Evolutionary conservation across 2,113 vertebrate species (phyloP).

Genomic region (Connochaetes taurinus): DNA sequence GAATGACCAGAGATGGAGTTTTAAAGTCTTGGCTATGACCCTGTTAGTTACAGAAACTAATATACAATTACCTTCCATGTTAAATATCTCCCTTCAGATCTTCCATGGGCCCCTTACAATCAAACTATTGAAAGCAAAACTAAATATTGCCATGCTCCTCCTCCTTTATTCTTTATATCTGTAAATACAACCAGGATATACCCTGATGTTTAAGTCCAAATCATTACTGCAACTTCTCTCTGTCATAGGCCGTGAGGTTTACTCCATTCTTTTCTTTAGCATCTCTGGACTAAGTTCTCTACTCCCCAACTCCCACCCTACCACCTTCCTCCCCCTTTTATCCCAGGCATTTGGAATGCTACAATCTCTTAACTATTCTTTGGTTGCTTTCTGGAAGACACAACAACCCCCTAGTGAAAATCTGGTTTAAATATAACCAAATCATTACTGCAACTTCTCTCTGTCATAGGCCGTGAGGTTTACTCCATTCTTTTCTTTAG

Average conservation of each 20-base stretch:
- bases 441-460: background rate
- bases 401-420: background rate
- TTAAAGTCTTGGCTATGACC: background rate
- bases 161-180: background rate
- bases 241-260: accelerated
- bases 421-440: background rate
- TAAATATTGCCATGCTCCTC: background rate
- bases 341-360: too few relatives aligned
- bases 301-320: background rate
- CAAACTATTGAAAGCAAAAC: background rate
- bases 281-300: background rate
- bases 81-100: background rate
- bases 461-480: accelerated
- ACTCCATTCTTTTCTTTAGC: background rate
- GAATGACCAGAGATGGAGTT: too few relatives aligned
- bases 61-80: accelerated
- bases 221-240: background rate
- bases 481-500: background rate
- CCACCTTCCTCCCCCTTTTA: background rate
- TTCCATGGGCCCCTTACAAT: accelerated
- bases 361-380: background rate
- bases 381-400: background rate
- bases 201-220: background rate
- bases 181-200: background rate
- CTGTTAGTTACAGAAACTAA: background rate